Conservation (phyloP, 2,888 invertebrate species). For the Abrostola tripartita region DNA sequence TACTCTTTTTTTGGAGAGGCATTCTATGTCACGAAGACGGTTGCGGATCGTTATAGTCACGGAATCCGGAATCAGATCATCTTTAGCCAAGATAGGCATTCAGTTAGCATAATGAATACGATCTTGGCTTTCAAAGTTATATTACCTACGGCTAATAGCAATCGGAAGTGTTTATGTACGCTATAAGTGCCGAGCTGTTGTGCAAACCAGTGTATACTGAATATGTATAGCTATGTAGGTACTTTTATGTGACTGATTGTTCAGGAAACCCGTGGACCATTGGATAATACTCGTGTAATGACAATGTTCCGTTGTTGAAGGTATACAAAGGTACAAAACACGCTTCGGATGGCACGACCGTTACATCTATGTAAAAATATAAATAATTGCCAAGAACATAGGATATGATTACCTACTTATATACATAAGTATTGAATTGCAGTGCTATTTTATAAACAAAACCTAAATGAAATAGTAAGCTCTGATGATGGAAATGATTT, state of each 20-base stretch:
- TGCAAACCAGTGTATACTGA: constrained; percentile 30
- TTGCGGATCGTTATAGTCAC: not conserved
- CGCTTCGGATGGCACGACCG: constrained; percentile 35
- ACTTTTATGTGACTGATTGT: constrained; percentile 41
- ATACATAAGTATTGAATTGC: no score
- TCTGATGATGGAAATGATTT: no score
- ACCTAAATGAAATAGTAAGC: no score
- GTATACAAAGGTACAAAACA: constrained; percentile 70
- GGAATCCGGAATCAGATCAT: not conserved
- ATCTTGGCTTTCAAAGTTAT: constrained; percentile 33
- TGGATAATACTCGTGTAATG: constrained; percentile 73
- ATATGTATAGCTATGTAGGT: constrained; percentile 18
- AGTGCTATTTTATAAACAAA: no score
- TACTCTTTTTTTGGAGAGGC: no score
- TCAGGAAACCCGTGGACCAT: constrained; percentile 65
- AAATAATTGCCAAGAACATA: not conserved
- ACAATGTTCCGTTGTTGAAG: constrained; percentile 79
- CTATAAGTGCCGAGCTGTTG: constrained; percentile 38
- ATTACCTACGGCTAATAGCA: constrained; percentile 39
- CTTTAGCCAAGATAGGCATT: constrained; percentile 1
- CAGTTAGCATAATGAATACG: constrained; percentile 27
- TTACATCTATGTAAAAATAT: constrained; percentile 18
- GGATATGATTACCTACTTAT: no score
- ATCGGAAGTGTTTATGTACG: constrained; percentile 47
- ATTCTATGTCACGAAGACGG: not conserved